Evolutionary conservation across 2,797 vertebrate genomes (phyloP), one percentile per base, ranked within the genome.

Genomic region (Malacoctenus gilli): DNA sequence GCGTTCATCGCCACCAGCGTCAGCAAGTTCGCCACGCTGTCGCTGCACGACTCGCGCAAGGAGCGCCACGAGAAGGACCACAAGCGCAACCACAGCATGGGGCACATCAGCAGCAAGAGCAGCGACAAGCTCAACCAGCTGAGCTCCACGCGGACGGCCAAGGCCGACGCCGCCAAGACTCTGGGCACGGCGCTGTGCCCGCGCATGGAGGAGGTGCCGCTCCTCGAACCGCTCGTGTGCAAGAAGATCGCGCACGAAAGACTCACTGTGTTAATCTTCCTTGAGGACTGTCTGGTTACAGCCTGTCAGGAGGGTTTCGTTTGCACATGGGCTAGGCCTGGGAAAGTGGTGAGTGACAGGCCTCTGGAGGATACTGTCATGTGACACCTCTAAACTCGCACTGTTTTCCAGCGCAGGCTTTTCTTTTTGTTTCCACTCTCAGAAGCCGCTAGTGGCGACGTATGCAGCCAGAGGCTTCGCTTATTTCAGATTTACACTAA

Each of bases 271-370:
- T 92, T 99, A 77, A 96, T 98, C 91, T 99, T 99, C 90, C 95
- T 99, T 71, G 97, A 98, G 93, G 97, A 99, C 95, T 98, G 96
- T 95, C 91, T 99, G 92, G 97, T 99, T 92, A 98, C 96, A 91
- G 97, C 96, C 86, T 99, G 97, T 92, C 97, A 99, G 94, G 97
- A 99, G 90, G 97, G 97, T 85, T 99, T 99, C 93, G 92, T 99
- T 95, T 99, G 97, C 96, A 99, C 97, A 87, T 99, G 97, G 97
- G 96, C 96, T 87, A 93, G 97, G 93, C 96, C 97, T 74, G 97
- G 97, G 87, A 98, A 99, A 95, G 95, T 95, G 97, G 96, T 98
- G 92, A 96, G 96, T 95, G 67, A 84, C 65, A 66, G 70, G 64
- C 65, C 69, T 42, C 41, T 52, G 4, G 62, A 80, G 59, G 78